These are phyloP conservation scores for Rhyacophila evoluta DNA, from an alignment of 2,888 invertebrate species.

Conservation along the genomic window DNA sequence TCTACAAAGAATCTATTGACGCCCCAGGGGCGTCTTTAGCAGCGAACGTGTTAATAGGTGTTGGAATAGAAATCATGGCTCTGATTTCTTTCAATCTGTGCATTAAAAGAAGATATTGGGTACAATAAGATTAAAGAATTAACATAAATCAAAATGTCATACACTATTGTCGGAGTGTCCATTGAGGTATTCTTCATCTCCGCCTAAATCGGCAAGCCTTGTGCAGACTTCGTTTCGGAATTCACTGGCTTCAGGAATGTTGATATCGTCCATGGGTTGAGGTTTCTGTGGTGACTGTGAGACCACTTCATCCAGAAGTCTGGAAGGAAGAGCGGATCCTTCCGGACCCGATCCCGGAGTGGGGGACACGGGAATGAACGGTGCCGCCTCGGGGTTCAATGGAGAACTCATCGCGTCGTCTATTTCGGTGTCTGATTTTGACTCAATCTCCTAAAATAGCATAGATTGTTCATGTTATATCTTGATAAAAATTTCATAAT, in stretches of 20 bases:
- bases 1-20: too few species aligned
- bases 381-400: slow-evolving; percentile 87
- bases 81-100: neutral
- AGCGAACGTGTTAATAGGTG: too few species aligned
- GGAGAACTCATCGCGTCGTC: slow-evolving; percentile 78
- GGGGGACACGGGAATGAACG: slow-evolving; percentile 80
- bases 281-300: slow-evolving; percentile 82
- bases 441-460: slow-evolving; percentile 40
- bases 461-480: slow-evolving; percentile 36
- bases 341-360: slow-evolving; percentile 67
- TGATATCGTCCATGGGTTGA: slow-evolving; percentile 72
- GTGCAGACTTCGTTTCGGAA: slow-evolving; percentile 75
- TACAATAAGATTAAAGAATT: neutral
- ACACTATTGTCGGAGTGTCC: slow-evolving; percentile 66
- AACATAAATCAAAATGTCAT: slow-evolving; percentile 56
- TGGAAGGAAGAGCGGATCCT: slow-evolving; percentile 53
- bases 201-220: slow-evolving; percentile 74
- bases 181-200: slow-evolving; percentile 66
- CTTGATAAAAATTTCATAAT: too few species aligned
- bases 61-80: too few species aligned
- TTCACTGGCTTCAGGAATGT: slow-evolving; percentile 71
- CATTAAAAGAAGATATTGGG: neutral
- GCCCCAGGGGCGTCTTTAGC: too few species aligned
- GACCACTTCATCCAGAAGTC: slow-evolving; percentile 64
- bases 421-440: slow-evolving; percentile 40